phyloP scores from a whole-genome alignment of 2,797 vertebrate genomes.

The Rousettus madagascariensis region DNA sequence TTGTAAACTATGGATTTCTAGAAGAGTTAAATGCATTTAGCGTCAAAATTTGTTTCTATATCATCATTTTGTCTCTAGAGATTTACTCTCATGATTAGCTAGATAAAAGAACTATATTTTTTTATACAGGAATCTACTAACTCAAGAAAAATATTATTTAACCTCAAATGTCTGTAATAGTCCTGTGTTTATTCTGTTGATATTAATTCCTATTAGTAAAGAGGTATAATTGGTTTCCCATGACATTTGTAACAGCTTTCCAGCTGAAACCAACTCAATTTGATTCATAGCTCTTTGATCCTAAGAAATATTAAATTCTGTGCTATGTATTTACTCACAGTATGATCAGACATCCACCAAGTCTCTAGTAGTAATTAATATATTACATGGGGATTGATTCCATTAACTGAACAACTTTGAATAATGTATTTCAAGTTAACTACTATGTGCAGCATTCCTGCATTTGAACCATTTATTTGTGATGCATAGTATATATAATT shows the following conservation, averaged over 20 bases:
- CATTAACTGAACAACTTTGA: constrained; percentile 29
- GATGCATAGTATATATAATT: neutral
- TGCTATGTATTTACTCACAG: constrained; percentile 29
- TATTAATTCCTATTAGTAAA: constrained; percentile 50
- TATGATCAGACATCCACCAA: constrained; percentile 29
- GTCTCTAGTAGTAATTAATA: constrained; percentile 44
- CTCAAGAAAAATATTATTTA: constrained; percentile 47
- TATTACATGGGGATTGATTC: neutral
- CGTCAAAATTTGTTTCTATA: neutral
- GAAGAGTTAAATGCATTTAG: neutral
- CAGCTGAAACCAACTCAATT: constrained; percentile 29
- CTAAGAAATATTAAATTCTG: constrained; percentile 47
- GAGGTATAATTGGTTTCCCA: constrained; percentile 32
- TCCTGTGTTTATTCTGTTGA: neutral
- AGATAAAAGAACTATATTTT: neutral
- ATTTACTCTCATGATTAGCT: neutral
- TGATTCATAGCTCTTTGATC: constrained; percentile 57
- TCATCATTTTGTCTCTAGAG: neutral
- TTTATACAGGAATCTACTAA: neutral
- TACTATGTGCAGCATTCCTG: neutral
- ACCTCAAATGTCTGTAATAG: neutral
- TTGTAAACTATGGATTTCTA: neutral
- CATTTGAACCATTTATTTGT: neutral
- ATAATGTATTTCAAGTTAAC: constrained; percentile 24
- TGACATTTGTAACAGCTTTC: constrained; percentile 14